phyloP scores from a whole-genome alignment of 2,113 vertebrate species.

The Candoia aspera region DNA sequence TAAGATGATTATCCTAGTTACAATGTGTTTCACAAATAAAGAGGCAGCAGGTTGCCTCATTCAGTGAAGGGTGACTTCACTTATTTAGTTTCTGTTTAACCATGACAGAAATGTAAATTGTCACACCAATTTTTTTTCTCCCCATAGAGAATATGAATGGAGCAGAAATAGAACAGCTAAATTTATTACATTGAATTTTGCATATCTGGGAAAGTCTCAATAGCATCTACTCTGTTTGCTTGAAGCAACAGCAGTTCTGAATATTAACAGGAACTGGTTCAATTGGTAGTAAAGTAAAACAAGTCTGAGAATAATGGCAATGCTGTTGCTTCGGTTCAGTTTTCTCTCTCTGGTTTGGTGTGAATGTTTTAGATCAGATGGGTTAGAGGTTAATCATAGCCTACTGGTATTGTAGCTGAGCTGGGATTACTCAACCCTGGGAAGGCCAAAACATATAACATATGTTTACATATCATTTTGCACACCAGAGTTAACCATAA shows the following conservation, averaged over 20 bases:
- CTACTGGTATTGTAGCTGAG: no score
- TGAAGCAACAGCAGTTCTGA: neutral
- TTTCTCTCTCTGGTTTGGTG: neutral
- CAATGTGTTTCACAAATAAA: conserved; percentile 3
- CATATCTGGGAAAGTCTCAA: neutral
- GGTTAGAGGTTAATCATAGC: no score
- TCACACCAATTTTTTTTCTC: neutral
- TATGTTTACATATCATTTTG: no score
- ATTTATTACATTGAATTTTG: neutral
- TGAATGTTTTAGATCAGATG: neutral
- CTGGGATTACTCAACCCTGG: no score
- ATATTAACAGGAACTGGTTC: neutral
- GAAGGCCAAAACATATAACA: no score
- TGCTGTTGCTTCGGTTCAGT: neutral
- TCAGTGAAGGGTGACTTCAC: neutral
- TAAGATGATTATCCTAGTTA: conserved; percentile 20
- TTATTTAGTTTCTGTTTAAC: conserved; percentile 5
- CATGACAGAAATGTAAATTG: conserved; percentile 8
- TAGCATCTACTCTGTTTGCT: neutral
- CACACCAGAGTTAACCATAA: no score
- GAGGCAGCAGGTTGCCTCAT: neutral
- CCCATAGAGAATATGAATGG: neutral
- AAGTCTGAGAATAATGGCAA: neutral
- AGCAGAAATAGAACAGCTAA: conserved; percentile 5
- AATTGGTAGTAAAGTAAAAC: neutral